Evolutionary conservation across 2,888 invertebrate species (phyloP).

Genomic region (Seladonia tumulorum): DNA sequence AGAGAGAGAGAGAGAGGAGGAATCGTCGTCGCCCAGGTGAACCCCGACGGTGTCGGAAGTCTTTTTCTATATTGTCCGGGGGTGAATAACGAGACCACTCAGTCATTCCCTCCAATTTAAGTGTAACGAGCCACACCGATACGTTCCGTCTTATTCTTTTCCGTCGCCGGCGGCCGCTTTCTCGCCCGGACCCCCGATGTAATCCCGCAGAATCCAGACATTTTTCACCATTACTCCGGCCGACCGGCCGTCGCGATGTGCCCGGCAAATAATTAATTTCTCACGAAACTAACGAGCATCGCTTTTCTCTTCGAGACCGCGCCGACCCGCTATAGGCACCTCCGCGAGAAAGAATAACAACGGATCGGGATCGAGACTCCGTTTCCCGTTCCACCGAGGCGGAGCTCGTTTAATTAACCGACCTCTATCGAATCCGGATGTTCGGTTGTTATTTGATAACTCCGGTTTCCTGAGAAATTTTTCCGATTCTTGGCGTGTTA

Average conservation of each 20-base stretch:
- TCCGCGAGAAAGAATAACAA: slow-evolving; percentile 32
- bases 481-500: not conserved
- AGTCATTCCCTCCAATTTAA: slow-evolving; percentile 84
- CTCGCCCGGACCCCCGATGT: slow-evolving; percentile 73
- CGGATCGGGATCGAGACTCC: slow-evolving; percentile 39
- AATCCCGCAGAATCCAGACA: slow-evolving; percentile 84
- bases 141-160: slow-evolving; percentile 84
- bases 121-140: slow-evolving; percentile 84
- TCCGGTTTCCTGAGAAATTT: not conserved
- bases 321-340: slow-evolving; percentile 50
- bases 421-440: not conserved
- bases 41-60: slow-evolving; percentile 64
- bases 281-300: slow-evolving; percentile 83
- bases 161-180: slow-evolving; percentile 64
- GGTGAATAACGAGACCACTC: slow-evolving; percentile 84
- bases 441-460: not conserved
- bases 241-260: slow-evolving; percentile 75
- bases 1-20: slow-evolving; percentile 5
- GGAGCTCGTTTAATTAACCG: slow-evolving; percentile 20
- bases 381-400: not conserved
- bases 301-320: slow-evolving; percentile 74
- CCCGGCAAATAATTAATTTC: slow-evolving; percentile 84
- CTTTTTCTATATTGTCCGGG: slow-evolving; percentile 82
- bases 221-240: slow-evolving; percentile 83
- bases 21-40: slow-evolving; percentile 64